Conservation (phyloP, 2,113 vertebrate genomes). For the Amazona vittata region DNA sequence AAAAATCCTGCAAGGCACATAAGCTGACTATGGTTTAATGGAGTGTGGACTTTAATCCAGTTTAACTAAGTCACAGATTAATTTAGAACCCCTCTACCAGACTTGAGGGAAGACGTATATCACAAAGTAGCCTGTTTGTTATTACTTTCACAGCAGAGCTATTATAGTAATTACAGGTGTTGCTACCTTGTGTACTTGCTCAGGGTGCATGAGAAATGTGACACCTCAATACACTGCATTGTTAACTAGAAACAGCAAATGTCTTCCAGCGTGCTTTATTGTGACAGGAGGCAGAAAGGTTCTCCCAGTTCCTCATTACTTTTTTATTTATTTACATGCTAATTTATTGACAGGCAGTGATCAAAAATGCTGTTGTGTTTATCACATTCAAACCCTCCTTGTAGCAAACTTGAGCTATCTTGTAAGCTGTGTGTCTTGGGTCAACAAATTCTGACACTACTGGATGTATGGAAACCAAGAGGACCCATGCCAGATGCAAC, state of each 20-base stretch:
- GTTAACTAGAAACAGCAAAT: not conserved
- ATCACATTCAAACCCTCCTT: not conserved
- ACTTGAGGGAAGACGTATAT: not conserved
- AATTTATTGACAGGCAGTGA: not conserved
- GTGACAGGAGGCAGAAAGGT: not conserved
- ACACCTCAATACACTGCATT: not conserved
- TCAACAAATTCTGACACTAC: not conserved
- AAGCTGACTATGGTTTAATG: conserved; percentile 50
- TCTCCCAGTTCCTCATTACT: not conserved
- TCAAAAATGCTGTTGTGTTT: not conserved
- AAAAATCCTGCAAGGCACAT: conserved; percentile 49
- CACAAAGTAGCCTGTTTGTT: not conserved
- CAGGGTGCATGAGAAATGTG: not conserved
- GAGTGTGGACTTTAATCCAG: conserved; percentile 41
- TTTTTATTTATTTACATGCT: not conserved
- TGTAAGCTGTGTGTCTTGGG: not conserved
- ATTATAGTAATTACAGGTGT: not conserved
- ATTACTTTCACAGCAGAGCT: not conserved
- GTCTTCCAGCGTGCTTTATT: not conserved
- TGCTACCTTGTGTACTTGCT: not conserved
- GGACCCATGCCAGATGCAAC: not conserved
- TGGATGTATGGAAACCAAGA: not conserved
- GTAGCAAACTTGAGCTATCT: not conserved
- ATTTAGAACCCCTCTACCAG: not conserved
- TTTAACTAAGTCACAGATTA: conserved; percentile 52